Base-by-base conservation (phyloP, 2,113 vertebrate species). In the Salvelinus sp. region DNA sequence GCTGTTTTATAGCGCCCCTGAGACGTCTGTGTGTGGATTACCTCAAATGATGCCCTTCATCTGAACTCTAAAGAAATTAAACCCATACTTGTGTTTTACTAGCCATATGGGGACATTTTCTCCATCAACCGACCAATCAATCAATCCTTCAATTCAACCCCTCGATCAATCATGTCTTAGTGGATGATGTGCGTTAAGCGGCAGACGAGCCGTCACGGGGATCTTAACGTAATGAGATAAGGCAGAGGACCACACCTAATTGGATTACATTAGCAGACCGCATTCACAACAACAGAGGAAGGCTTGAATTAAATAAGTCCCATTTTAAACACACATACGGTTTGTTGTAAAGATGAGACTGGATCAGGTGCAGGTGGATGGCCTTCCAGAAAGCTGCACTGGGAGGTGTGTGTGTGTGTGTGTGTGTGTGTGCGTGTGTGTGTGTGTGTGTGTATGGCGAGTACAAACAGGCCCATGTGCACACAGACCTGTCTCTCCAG, bases 71-170 rank as follows among this genome's bases (percentile, higher is more conserved):
- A 47, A 69, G 68, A 23, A 22, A 6, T 69, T 48, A 69, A 47
- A 47, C 33, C 58, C 30, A 63, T n/a, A 64, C 60, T 63, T 85
- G 50, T 77, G 84, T 87, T 89, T 82, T 87, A 79, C 83, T 79
- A 81, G 82, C 88, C 80, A 80, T 70, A 76, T 85, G 84, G 72
- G 68, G 68, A 33, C 9, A 83, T 86, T 82, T 79, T 86, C 86
- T 91, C 88, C 85, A 91, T 78, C 76, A 88, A 79, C 73, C 79
- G 83, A 92, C 75, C 83, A 83, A 92, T 88, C 89, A 92, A 90
- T 91, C 85, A 79, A 64, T 86, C 81, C 79, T 14, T 83, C 88
- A 87, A 91, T 89, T 85, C 87, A 88, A 90, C 82, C 83, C 80
- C 47, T 6, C 57, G 75, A 83, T 92, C 90, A 90, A 87, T 91